These are phyloP conservation scores for Furcifer pardalis DNA, from an alignment of 2,797 vertebrate genomes.

Conservation along the genomic window DNA sequence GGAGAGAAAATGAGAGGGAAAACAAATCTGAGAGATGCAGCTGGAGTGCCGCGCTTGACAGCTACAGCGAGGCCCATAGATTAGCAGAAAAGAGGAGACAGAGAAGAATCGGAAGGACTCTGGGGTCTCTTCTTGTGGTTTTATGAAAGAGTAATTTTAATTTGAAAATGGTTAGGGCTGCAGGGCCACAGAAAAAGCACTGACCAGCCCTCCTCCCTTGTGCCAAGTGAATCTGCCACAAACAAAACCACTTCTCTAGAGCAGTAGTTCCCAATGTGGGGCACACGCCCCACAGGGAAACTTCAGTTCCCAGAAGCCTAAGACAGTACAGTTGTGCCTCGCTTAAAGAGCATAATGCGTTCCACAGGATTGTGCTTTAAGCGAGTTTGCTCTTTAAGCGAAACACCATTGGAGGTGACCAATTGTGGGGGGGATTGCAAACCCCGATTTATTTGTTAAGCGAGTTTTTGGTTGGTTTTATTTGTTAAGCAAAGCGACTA, in stretches of 20 bases:
- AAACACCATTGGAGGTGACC: too few species aligned
- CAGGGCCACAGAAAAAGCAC: background rate
- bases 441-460: too few species aligned
- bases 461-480: too few species aligned
- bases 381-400: too few species aligned
- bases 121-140: background rate
- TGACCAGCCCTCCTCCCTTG: background rate
- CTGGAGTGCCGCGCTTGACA: background rate
- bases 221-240: background rate
- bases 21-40: background rate
- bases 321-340: too few species aligned
- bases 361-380: too few species aligned
- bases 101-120: background rate
- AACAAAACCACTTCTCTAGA: rapidly evolving
- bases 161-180: background rate
- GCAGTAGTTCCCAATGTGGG: too few species aligned
- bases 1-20: background rate
- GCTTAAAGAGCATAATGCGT: too few species aligned
- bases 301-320: too few species aligned
- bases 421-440: too few species aligned
- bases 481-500: too few species aligned
- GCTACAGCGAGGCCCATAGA: background rate
- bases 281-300: too few species aligned
- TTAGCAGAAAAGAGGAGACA: background rate
- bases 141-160: background rate